A percentile compares a stretch with the other conserved stretches of the same genome.
phyloP scores from a whole-genome alignment of 1,140 invertebrate species.

The Magallana ariakensis region DNA sequence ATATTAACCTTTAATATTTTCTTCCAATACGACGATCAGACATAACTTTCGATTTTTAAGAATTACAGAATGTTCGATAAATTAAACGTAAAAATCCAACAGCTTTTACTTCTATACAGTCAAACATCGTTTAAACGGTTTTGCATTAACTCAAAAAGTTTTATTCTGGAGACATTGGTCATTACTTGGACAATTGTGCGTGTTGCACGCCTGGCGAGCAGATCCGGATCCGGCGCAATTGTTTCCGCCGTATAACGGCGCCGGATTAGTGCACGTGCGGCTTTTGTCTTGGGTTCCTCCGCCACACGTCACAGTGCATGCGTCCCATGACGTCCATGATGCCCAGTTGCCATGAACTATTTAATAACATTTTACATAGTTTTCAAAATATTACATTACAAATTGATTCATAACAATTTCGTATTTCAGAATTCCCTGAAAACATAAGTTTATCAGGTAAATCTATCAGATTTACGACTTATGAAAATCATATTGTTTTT shows the following conservation, averaged over 20 bases:
- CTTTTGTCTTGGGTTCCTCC: background rate
- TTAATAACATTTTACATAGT: background rate
- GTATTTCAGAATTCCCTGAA: background rate
- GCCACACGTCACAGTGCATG: background rate
- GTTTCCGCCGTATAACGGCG: background rate
- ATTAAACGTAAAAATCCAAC: too few species aligned
- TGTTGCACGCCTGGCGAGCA: background rate
- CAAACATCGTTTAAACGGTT: too few species aligned
- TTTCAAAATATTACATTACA: background rate
- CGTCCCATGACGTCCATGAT: background rate
- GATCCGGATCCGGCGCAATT: background rate
- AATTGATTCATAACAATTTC: background rate
- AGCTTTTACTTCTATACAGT: too few species aligned
- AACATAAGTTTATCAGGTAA: background rate
- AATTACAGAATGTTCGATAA: too few species aligned
- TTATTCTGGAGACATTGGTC: too few species aligned
- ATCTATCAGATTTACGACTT: too few species aligned
- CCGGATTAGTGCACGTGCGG: background rate
- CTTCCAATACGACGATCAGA: too few species aligned
- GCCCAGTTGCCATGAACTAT: slow-evolving; percentile 1
- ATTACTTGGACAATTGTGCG: background rate
- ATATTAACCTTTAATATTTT: too few species aligned
- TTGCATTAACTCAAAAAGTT: too few species aligned
- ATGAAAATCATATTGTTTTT: too few species aligned
- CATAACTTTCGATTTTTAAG: too few species aligned